Evolutionary conservation across 2,797 vertebrate species (phyloP).

Genomic region (Parambassis ranga): DNA sequence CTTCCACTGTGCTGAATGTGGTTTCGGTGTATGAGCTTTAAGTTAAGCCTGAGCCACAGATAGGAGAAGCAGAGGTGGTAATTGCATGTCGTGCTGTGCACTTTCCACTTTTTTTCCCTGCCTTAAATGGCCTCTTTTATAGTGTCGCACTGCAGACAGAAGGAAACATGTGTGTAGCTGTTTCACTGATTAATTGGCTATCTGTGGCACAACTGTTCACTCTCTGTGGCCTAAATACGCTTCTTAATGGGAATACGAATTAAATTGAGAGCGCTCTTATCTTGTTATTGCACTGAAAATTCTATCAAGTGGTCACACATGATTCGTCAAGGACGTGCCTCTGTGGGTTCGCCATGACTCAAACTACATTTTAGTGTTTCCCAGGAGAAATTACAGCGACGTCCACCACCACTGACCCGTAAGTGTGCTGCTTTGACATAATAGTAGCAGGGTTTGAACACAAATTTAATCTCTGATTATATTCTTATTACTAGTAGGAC

Average conservation of each 20-base stretch:
- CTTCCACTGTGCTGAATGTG: background rate
- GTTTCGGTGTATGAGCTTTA: constrained; percentile 1
- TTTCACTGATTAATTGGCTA: constrained; percentile 45
- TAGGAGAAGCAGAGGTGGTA: background rate
- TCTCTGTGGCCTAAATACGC: constrained; percentile 39
- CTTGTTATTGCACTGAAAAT: constrained; percentile 39
- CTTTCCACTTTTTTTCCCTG: background rate
- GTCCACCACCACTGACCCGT: background rate
- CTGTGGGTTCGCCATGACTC: background rate
- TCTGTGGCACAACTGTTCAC: constrained; percentile 6
- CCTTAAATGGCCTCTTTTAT: background rate
- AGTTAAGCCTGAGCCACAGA: constrained; percentile 16
- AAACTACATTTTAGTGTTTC: background rate
- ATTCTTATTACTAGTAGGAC: background rate
- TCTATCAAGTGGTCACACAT: constrained; percentile 37
- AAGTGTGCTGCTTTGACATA: background rate
- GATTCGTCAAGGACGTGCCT: constrained; percentile 1
- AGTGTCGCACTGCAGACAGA: background rate
- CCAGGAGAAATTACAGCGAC: background rate
- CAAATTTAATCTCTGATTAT: background rate
- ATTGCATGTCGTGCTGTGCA: constrained; percentile 3
- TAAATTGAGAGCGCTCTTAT: constrained; percentile 51
- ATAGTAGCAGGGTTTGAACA: background rate
- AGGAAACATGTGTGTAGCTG: constrained; percentile 7
- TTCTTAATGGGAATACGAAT: constrained; percentile 57